Percentiles rank a stretch among this genome's conserved stretches.
Conservation (phyloP, 1,140 invertebrate genomes). For the Micrasema minimum region DNA sequence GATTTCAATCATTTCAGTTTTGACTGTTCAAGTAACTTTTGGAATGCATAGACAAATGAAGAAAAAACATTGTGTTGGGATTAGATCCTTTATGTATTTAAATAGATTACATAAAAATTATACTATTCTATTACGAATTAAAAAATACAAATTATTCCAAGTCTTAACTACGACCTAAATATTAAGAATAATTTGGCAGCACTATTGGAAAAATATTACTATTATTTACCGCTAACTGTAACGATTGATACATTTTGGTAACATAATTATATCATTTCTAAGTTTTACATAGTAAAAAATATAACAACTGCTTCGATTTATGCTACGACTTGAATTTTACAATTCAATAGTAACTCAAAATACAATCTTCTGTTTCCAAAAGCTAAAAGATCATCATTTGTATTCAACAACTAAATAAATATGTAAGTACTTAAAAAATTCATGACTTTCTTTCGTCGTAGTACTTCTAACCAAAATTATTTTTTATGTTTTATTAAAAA, state of each 20-base stretch:
- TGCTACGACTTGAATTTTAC: conserved; percentile 36
- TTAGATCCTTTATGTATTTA: conserved; percentile 49
- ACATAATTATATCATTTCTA: conserved; percentile 50
- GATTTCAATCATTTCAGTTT: too few species aligned
- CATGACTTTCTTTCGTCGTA: too few species aligned
- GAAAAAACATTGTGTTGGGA: conserved; percentile 36
- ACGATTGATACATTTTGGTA: conserved; percentile 50
- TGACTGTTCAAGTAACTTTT: too few species aligned
- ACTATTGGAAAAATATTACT: conserved; percentile 55
- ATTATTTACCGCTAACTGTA: conserved; percentile 49
- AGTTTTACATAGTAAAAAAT: conserved; percentile 51
- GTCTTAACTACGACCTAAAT: conserved; percentile 45
- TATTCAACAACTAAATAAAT: too few species aligned
- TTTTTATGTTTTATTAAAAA: too few species aligned
- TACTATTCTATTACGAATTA: conserved; percentile 51
- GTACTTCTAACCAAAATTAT: too few species aligned
- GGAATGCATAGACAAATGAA: too few species aligned
- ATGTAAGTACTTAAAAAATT: too few species aligned
- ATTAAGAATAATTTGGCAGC: conserved; percentile 54
- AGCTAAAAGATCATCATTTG: conserved; percentile 9
- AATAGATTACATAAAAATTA: conserved; percentile 53
- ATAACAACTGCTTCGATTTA: conserved; percentile 49
- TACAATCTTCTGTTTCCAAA: conserved; percentile 28
- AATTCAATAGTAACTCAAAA: conserved; percentile 39
- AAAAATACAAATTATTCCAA: conserved; percentile 52